Base-by-base conservation (phyloP, 2,797 vertebrate genomes). In the Amphiprion clarkii region DNA sequence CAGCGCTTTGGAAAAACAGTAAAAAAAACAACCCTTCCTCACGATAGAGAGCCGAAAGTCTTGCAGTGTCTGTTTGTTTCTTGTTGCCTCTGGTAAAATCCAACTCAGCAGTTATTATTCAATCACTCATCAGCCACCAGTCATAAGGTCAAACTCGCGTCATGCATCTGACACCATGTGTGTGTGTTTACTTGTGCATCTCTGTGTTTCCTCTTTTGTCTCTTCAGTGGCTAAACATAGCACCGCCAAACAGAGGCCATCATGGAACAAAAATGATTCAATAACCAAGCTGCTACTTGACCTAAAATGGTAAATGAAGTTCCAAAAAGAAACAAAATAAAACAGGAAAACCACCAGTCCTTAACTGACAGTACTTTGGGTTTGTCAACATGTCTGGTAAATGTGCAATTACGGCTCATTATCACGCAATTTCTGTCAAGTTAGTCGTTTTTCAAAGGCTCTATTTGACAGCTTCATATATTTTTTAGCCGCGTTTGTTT, bases 121-220 rank as follows among this genome's bases (percentile, higher is more conserved):
- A 52, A 53, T 27, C 2, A 46, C 21, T 31, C 9, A 33, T 78
- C 69, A 65, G 40, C 31, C 5, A 42, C 16, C 3, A 48, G 56
- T 67, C 29, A 74, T 51, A 68, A 81, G 74, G 78, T 82, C 60
- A 77, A 1, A 12, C 31, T 64, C 14, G 40, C 56, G 27, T 74
- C 75, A 80, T 58, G 19, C 39, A 19, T 55, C 48, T 8, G 52
- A 76, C 23, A 31, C 19, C 2, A 1, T 48, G 31, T 23, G 55
- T 29, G 21, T 42, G 19, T 1, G 27, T 51, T 19, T 67, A 7
- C 56, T 36, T 48, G 58, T 53, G 51, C 68, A 53, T 39, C 2
- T 44, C 29, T 66, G 4, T 63, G 27, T 72, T 82, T 86, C 73
- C 74, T 75, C 64, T 61, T 73, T 46, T n/a, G 56, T 44, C 17